Conservation (phyloP, 1,140 invertebrate genomes). For the Drosophila simulans region DNA sequence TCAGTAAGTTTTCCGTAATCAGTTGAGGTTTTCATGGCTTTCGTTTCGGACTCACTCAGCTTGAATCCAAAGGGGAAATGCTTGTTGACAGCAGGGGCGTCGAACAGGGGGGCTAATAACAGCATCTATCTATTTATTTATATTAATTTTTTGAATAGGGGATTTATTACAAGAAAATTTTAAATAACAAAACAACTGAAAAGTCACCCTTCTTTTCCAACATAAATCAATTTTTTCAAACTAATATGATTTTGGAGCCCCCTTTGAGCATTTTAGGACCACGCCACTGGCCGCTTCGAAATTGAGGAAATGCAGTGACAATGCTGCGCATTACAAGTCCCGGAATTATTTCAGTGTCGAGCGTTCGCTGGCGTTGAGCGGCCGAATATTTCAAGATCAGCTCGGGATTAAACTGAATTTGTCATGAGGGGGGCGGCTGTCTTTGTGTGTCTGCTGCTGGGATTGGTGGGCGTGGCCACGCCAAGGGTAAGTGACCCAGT, state of each 20-base stretch:
- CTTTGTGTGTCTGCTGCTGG: constrained; percentile 31
- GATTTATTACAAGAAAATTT: neutral
- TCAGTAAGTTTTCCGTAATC: constrained; percentile 11
- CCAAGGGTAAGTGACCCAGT: constrained; percentile 23
- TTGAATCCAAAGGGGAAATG: constrained; percentile 16
- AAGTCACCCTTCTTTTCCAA: no score
- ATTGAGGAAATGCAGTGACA: neutral
- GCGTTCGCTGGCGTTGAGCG: constrained; percentile 13
- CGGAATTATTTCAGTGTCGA: constrained; percentile 34
- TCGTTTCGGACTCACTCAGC: constrained; percentile 20
- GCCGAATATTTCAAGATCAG: constrained; percentile 31
- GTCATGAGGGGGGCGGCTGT: constrained; percentile 19
- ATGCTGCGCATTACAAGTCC: constrained; percentile 2
- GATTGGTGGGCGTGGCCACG: constrained; percentile 10
- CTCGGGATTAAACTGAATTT: constrained; percentile 3
- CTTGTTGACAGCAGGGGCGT: constrained; percentile 10
- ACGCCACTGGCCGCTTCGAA: constrained; percentile 6
- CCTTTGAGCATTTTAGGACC: neutral
- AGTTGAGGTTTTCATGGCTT: constrained; percentile 17
- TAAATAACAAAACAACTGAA: no score
- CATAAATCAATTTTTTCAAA: neutral
- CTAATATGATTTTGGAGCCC: neutral
- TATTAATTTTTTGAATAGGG: neutral
- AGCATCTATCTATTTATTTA: neutral
- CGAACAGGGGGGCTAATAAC: neutral